Conservation (phyloP, 2,113 vertebrate genomes). For the Rhea americana region DNA sequence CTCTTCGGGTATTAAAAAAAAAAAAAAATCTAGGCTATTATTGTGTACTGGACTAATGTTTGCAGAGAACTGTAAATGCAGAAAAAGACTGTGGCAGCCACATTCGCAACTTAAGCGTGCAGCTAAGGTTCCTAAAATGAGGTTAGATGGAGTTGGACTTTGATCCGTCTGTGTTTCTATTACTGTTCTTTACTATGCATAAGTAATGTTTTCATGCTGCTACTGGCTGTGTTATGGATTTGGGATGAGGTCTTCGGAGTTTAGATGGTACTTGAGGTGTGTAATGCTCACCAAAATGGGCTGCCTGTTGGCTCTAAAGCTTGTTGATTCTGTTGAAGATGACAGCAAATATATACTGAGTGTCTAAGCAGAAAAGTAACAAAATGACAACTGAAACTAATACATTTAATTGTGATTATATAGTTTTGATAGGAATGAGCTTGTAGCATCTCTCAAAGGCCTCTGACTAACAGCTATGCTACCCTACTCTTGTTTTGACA, state of each 20-base stretch:
- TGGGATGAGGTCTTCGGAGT: neutral
- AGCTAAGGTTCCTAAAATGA: neutral
- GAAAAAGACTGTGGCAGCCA: neutral
- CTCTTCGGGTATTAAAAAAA: too few species aligned
- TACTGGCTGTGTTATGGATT: neutral
- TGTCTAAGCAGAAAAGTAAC: neutral
- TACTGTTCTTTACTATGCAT: neutral
- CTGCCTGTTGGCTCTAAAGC: neutral
- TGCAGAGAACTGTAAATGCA: neutral
- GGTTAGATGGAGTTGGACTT: neutral
- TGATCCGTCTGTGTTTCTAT: neutral
- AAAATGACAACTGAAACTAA: neutral
- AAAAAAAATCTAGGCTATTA: neutral
- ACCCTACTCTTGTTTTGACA: neutral
- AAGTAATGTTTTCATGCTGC: neutral
- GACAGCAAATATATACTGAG: neutral
- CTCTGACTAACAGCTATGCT: neutral
- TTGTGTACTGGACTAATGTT: rapidly evolving
- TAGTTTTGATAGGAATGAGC: neutral
- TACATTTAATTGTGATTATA: neutral
- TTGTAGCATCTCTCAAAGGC: neutral
- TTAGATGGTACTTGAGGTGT: neutral
- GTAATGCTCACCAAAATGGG: neutral
- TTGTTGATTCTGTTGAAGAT: neutral
- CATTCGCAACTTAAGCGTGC: rapidly evolving